Evolutionary conservation across 2,113 vertebrate genomes (phyloP), one percentile per base, ranked within the genome.

Genomic region (Argyrosomus japonicus): DNA sequence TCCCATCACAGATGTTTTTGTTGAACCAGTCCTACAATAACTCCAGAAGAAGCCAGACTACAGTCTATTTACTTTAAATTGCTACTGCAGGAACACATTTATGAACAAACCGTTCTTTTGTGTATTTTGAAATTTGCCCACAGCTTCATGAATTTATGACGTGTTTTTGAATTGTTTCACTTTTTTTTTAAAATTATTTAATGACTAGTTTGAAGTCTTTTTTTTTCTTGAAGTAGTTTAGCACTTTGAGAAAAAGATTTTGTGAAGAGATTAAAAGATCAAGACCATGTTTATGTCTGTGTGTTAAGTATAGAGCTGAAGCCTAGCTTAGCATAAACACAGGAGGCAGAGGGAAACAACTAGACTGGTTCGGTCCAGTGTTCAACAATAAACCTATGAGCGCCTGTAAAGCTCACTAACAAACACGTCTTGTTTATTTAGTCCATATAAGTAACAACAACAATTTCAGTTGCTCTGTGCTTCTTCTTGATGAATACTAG

Each of bases 1-100:
- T 65, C n/a, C 18, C 25, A 36, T 58, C 17, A 47, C 87, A 82
- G 71, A 86, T 85, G 79, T 75, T 83, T 68, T 60, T 75, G 63
- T 71, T 63, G 17, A 60, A 58, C 27, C 27, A 80, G 51, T 78
- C 23, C 14, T 32, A 40, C 14, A 53, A 12, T 43, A 57, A n/a
- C 6, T 51, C 17, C 23, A 27, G 18, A 25, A 60, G 48, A 58
- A 27, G 51, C 27, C 50, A 50, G 54, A 19, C 45, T n/a, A 68
- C 13, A 64, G 45, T 13, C 45, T 47, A 40, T 40, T 40, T 40
- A 40, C 36, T 40, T 7, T 40, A 1, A 65, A 48, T 45, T 29
- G 29, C 69, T 68, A 50, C 53, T 50, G 29, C 43, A 43, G 54
- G 32, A 68, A 18, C n/a, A 23, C 36, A n/a, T 53, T 40, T 6